Percentiles rank a stretch among this genome's conserved stretches.
phyloP scores from a whole-genome alignment of 53 echinoderm and acorn worm genomes.

The Apostichopus leukothele region DNA sequence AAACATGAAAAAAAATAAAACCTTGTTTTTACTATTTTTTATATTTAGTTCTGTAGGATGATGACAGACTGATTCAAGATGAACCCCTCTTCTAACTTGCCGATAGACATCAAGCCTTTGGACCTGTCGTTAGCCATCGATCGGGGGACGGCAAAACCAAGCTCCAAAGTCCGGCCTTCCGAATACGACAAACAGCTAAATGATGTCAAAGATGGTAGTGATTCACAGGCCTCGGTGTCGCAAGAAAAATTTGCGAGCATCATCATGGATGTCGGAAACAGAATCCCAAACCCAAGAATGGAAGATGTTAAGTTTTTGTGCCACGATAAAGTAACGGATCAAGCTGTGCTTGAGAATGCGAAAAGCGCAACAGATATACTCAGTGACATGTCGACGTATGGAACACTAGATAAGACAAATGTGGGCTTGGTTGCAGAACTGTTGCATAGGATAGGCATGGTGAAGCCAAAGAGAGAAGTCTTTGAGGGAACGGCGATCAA shows the following conservation, averaged over 20 bases:
- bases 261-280: not conserved
- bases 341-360: slow-evolving; percentile 4
- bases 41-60: too few species aligned
- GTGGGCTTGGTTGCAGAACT: slow-evolving; percentile 11
- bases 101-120: too few species aligned
- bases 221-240: not conserved
- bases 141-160: too few species aligned
- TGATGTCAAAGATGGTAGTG: too few species aligned
- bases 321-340: not conserved
- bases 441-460: slow-evolving; percentile 11
- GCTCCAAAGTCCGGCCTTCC: too few species aligned
- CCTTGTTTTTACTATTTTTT: too few species aligned
- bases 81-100: too few species aligned
- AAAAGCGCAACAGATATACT: slow-evolving; percentile 13
- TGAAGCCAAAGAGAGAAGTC: not conserved
- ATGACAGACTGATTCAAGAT: too few species aligned
- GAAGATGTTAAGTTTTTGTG: slow-evolving; percentile 11
- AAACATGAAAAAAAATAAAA: too few species aligned
- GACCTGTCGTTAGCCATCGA: too few species aligned
- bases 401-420: not conserved
- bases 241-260: slow-evolving; percentile 24
- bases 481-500: slow-evolving; percentile 7
- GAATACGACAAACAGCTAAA: too few species aligned
- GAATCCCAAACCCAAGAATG: not conserved
- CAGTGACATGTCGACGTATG: not conserved